Evolutionary conservation across 2,113 vertebrate species (phyloP).

Genomic region (Laticauda colubrina): DNA sequence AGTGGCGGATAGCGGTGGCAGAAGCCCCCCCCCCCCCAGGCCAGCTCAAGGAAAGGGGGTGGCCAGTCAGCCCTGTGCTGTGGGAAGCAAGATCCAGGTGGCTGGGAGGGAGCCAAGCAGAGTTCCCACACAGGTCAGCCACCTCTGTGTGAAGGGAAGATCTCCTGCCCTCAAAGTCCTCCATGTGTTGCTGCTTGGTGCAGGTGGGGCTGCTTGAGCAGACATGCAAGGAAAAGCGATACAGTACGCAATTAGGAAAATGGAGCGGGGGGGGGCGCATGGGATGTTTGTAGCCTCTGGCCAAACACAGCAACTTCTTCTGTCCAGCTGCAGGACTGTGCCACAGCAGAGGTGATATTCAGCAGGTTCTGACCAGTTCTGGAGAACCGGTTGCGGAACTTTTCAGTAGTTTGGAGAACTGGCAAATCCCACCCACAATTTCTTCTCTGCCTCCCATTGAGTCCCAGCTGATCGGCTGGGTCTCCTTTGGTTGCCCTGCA

Average conservation of each 20-base stretch:
- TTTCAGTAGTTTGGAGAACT: too few relatives aligned
- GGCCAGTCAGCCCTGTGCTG: not conserved
- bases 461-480: too few relatives aligned
- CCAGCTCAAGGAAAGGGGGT: not conserved
- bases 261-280: not conserved
- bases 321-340: not conserved
- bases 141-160: not conserved
- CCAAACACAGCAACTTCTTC: not conserved
- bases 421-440: too few relatives aligned
- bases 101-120: not conserved
- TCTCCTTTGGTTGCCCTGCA: too few relatives aligned
- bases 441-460: too few relatives aligned
- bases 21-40: not conserved
- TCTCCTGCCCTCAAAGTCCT: not conserved
- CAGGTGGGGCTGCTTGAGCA: not conserved
- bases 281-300: not conserved
- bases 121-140: not conserved
- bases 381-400: too few relatives aligned
- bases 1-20: not conserved
- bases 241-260: not conserved
- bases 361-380: too few relatives aligned
- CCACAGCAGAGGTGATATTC: too few relatives aligned
- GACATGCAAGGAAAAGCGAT: too few relatives aligned
- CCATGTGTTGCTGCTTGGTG: accelerated
- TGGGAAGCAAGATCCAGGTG: not conserved